phyloP scores from a whole-genome alignment of 1,140 invertebrate genomes.

The Cotesia chilonis region DNA sequence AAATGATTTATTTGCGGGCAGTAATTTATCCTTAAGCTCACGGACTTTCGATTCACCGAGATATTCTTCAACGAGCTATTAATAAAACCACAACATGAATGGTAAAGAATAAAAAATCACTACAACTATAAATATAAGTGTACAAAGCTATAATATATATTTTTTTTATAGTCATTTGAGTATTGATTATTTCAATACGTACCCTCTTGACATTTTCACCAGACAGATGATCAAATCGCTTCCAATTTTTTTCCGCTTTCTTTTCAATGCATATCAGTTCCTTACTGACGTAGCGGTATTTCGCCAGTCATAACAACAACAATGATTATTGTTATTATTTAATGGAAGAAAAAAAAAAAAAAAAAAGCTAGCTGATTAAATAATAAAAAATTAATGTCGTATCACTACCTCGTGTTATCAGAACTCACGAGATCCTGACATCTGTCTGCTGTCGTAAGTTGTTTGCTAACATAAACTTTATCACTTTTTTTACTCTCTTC shows the following conservation, averaged over 20 bases:
- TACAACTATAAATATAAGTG: background rate
- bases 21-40: constrained; percentile 44
- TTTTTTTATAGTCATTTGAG: constrained; percentile 8
- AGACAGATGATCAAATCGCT: constrained; percentile 49
- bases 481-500: constrained; percentile 32
- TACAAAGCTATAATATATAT: background rate
- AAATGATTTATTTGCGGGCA: constrained; percentile 39
- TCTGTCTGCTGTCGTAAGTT: constrained; percentile 35
- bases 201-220: constrained; percentile 54
- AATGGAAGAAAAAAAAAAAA: background rate
- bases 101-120: background rate
- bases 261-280: constrained; percentile 51
- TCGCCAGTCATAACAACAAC: constrained; percentile 28
- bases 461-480: constrained; percentile 34
- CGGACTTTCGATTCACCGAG: constrained; percentile 37
- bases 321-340: background rate
- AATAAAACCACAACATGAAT: background rate
- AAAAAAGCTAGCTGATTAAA: background rate
- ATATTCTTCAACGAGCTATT: constrained; percentile 21
- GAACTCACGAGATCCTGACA: constrained; percentile 35
- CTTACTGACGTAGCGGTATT: constrained; percentile 44
- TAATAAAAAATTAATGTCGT: background rate
- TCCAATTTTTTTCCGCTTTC: constrained; percentile 47
- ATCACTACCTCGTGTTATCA: constrained; percentile 47
- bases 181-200: constrained; percentile 10